Conservation (phyloP, 1,140 invertebrate species). For the Berghia stephanieae region DNA sequence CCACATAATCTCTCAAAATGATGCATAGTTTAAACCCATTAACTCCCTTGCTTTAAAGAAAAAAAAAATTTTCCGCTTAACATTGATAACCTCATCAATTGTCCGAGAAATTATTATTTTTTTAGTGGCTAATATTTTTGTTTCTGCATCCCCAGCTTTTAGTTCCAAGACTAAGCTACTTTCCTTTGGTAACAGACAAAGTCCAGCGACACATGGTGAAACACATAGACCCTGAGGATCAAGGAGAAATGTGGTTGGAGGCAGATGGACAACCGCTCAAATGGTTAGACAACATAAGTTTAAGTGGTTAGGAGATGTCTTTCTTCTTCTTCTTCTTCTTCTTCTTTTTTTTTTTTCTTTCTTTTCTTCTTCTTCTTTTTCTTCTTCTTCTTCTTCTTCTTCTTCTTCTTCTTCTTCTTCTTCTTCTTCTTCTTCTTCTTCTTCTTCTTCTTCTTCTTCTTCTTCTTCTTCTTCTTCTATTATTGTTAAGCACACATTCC, state of each 20-base stretch:
- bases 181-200: conserved; percentile 95
- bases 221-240: conserved; percentile 79
- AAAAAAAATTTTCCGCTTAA: neutral
- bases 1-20: neutral
- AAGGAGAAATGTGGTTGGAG: conserved; percentile 95
- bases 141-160: conserved; percentile 73
- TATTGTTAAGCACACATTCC: neutral
- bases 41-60: neutral
- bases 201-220: conserved; percentile 90
- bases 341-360: neutral
- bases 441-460: neutral
- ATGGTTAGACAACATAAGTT: conserved; percentile 72
- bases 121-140: neutral
- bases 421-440: neutral
- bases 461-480: neutral
- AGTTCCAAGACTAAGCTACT: conserved; percentile 93
- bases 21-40: neutral
- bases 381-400: neutral
- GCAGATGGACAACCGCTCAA: conserved; percentile 91
- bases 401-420: neutral
- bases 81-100: neutral
- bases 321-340: neutral
- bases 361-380: no score
- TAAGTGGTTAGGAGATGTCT: neutral
- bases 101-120: neutral